Evolutionary conservation across 1,140 invertebrate genomes (phyloP), one percentile per base, ranked within the genome.

Genomic region (Hetaerina americana): DNA sequence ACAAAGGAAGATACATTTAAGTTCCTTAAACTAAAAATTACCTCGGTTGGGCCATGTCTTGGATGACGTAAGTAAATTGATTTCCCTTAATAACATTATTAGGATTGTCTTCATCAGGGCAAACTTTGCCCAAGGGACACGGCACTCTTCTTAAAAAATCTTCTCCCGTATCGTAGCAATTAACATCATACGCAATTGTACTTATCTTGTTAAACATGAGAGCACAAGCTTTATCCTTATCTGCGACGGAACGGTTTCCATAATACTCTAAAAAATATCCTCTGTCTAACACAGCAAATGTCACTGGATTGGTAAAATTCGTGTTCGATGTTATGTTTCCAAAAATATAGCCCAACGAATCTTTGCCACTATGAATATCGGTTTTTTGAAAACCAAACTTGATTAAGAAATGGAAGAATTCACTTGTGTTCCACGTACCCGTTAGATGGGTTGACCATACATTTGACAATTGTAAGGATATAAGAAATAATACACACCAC

Each of bases 341-440:
- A 80, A 95, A 97, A 76, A 97, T 95, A 80, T 94, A 97, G 27
- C 96, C 96, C 82, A 91, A 90, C 72, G 93, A 94, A 74, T 92
- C 88, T 74, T 88, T 87, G 76, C 88, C 84, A 75, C 90, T 86
- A 79, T 92, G 87, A 26, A 87, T 85, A 80, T 96, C 92, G n/a
- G 95, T 96, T 82, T 97, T 96, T 82, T 97, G 94, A 80, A 98
- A 95, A 71, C 95, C 96, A 81, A 97, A 98, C 82, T 97, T 97
- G 2, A 93, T 86, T 31, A 98, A 83, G 82, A 97, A 96, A 78
- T 90, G 88, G 79, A 96, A 97, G 80, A 96, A 97, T 49, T 93
- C 87, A 5, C 83, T 82, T 0, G 87, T 87, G 72, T 86, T 82
- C 78, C 89, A 91, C 1, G 83, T 86, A 28, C 90, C 90, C 71